These are phyloP conservation scores for Gambelia wislizenii DNA, from an alignment of 2,797 vertebrate genomes.

Conservation along the genomic window DNA sequence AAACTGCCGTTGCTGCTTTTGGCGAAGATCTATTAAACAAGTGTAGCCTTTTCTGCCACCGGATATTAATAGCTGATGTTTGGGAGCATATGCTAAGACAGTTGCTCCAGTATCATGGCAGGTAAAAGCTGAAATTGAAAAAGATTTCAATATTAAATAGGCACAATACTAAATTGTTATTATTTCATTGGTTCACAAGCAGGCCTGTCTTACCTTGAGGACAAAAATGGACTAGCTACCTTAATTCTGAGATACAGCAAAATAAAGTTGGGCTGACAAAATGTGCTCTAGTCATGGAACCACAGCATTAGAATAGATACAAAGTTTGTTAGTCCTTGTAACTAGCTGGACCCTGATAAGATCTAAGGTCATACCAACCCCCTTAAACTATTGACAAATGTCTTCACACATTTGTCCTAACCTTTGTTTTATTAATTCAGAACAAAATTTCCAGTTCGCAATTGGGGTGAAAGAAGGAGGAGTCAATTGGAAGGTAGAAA, in stretches of 20 bases:
- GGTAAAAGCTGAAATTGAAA: conserved; percentile 87
- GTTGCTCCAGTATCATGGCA: conserved; percentile 96
- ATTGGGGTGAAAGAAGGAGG: neutral
- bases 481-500: neutral
- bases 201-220: neutral
- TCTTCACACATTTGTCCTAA: neutral
- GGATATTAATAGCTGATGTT: conserved; percentile 93
- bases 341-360: neutral
- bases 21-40: conserved; percentile 90
- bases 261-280: neutral
- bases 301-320: neutral
- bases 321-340: neutral
- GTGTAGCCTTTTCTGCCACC: conserved; percentile 96
- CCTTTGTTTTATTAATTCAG: neutral
- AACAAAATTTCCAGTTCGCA: neutral
- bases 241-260: neutral
- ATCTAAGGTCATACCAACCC: neutral
- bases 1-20: conserved; percentile 88
- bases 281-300: neutral
- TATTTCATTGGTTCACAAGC: neutral
- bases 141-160: conserved; percentile 26
- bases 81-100: conserved; percentile 90
- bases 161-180: neutral
- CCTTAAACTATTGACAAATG: no score
- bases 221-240: neutral